Evolutionary conservation across 2,113 vertebrate species (phyloP).

Genomic region (Emberiza fucata): DNA sequence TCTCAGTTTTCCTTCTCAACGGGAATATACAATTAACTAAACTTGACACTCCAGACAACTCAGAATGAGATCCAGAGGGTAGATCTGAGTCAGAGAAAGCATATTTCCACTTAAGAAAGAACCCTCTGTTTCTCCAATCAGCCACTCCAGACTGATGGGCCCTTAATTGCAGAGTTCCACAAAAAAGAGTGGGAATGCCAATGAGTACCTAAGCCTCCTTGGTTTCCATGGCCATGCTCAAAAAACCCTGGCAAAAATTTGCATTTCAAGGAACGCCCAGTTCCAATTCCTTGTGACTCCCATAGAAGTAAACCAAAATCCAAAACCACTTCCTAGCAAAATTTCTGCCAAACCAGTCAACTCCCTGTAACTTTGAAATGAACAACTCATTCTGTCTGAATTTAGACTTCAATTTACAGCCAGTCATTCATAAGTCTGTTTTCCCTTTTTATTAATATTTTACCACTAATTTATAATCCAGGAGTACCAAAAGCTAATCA

Average conservation of each 20-base stretch:
- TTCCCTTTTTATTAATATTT: background rate
- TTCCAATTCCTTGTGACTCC: background rate
- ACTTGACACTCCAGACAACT: conserved; percentile 49
- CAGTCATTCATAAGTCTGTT: background rate
- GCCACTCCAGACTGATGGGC: conserved; percentile 19
- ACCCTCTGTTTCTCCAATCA: conserved; percentile 49
- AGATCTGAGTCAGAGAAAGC: conserved; percentile 49
- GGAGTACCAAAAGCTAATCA: background rate
- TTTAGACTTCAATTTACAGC: background rate
- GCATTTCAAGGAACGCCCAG: conserved; percentile 53
- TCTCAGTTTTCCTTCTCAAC: background rate
- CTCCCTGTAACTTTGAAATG: background rate
- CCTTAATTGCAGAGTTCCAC: conserved; percentile 65
- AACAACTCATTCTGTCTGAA: background rate
- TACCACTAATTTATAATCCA: background rate
- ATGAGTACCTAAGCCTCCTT: conserved; percentile 23
- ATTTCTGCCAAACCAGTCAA: conserved; percentile 34
- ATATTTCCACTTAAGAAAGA: conserved; percentile 51
- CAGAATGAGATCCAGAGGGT: conserved; percentile 41
- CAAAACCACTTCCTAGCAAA: conserved; percentile 57
- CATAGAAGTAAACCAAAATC: conserved; percentile 29
- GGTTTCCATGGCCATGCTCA: conserved; percentile 45
- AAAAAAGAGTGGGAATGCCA: conserved; percentile 47
- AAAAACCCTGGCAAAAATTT: conserved; percentile 57
- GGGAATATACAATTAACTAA: conserved; percentile 50